Base-by-base conservation (phyloP, 2,888 invertebrate genomes). In the Drosophila glabriapex region DNA sequence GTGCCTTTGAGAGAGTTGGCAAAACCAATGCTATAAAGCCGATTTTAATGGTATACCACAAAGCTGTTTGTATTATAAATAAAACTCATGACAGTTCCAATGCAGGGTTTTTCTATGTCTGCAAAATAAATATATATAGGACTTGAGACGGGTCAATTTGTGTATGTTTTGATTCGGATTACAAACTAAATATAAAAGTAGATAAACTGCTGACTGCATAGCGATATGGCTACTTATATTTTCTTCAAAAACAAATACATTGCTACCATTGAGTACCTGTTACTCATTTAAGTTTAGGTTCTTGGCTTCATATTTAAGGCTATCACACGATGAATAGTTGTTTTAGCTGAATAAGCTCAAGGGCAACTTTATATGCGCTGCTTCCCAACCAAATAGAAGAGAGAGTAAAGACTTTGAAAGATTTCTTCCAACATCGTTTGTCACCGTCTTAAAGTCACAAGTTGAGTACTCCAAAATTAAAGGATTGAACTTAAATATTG, bases 1-100 rank as follows among this genome's bases (percentile, higher is more conserved):
- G 74, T 71, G 61, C 68, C 61, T 63, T 50, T 41, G 65, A 65
- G 60, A 64, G 52, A 19, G 50, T 43, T 37, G 64, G 52, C 59
- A 58, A 58, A 9, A 58, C 64, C 54, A 14, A 68, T 55, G 67
- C 67, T 79, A 69, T 70, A 75, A 82, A 77, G 70, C 53, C 41
- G 29, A 63, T 68, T 71, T 83, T 80, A 82, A 82, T 80, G 74
- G 64, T 73, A 31, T 29, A 68, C 55, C 60, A 41, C 37, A 72
- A 49, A 63, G 41, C 37, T 41, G n/a, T 46, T n/a, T 65, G 19
- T 53, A 12, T 43, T 28, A 60, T 37, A 60, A 37, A 64, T 49
- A 58, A 43, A n/a, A 60, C 16, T n/a, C 28, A 14, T 22, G 50
- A 37, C 52, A 37, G 14, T 10, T 35, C 9, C 25, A 28, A 14